A percentile compares a stretch with the other conserved stretches of the same genome.
Conservation (phyloP, 2,113 vertebrate species). For the Mustela nigripes region DNA sequence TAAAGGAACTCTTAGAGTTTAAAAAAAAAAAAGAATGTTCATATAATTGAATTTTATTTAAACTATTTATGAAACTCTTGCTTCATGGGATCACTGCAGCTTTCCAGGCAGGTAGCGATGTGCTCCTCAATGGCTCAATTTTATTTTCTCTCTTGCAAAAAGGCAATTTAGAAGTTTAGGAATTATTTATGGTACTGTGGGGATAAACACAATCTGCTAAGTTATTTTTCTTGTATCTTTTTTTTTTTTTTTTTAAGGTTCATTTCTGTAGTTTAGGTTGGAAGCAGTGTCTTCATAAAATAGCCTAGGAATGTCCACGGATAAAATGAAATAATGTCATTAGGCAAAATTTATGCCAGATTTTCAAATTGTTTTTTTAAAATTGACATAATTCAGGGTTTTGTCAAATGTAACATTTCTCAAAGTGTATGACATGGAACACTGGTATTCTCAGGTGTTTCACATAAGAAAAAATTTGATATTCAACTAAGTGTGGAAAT, state of each 20-base stretch:
- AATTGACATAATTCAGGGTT: background rate
- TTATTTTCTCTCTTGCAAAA: constrained; percentile 69
- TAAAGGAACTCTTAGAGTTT: constrained; percentile 42
- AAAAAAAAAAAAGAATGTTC: background rate
- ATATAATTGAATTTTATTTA: constrained; percentile 55
- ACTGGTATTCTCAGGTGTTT: background rate
- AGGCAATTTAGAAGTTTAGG: constrained; percentile 69
- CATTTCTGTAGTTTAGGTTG: constrained; percentile 8
- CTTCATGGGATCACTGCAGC: constrained; percentile 26
- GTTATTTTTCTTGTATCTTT: constrained; percentile 72
- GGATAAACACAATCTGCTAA: constrained; percentile 76
- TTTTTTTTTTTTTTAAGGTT: constrained; percentile 20
- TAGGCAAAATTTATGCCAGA: background rate
- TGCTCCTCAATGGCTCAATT: constrained; percentile 37
- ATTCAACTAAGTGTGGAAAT: background rate
- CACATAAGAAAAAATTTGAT: background rate
- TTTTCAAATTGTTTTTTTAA: constrained; percentile 27
- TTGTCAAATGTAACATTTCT: background rate
- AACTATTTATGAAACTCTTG: constrained; percentile 62
- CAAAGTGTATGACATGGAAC: background rate
- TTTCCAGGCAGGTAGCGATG: constrained; percentile 44
- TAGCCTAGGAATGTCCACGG: background rate
- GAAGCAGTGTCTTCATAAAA: constrained; percentile 36
- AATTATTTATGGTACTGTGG: constrained; percentile 76
- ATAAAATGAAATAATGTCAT: background rate